These are phyloP conservation scores for Trilocha varians DNA, from an alignment of 2,888 invertebrate genomes.

Conservation along the genomic window DNA sequence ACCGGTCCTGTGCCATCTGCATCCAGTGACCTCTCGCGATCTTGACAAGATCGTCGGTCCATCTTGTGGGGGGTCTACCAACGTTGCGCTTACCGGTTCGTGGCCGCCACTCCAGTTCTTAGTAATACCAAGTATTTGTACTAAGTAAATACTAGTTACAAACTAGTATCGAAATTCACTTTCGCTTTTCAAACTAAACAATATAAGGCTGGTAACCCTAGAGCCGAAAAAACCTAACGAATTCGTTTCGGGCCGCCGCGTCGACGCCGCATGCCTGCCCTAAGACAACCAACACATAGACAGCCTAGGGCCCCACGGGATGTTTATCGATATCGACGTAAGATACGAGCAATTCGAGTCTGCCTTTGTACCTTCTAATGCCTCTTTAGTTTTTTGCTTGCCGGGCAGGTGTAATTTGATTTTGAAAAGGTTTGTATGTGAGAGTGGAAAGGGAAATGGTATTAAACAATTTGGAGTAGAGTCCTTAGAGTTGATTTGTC, in stretches of 20 bases:
- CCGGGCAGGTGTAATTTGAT: no score
- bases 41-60: no score
- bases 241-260: conserved; percentile 33
- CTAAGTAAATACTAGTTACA: not conserved
- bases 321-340: conserved; percentile 36
- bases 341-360: conserved; percentile 14
- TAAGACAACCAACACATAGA: conserved; percentile 62
- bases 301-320: conserved; percentile 48
- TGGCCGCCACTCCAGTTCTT: no score
- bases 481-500: no score
- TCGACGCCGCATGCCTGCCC: conserved; percentile 60
- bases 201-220: conserved; percentile 38
- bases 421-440: no score
- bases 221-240: conserved; percentile 44
- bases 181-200: conserved; percentile 6
- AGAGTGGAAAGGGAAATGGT: no score
- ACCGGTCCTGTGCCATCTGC: no score
- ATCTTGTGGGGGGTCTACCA: no score
- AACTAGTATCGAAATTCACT: not conserved
- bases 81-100: no score
- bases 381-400: not conserved
- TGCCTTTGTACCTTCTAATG: conserved; percentile 4
- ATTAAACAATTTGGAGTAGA: no score
- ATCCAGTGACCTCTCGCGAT: no score
- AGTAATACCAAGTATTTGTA: no score